Base-by-base conservation (phyloP, 2,888 invertebrate species). In the Amphipoea lucens region DNA sequence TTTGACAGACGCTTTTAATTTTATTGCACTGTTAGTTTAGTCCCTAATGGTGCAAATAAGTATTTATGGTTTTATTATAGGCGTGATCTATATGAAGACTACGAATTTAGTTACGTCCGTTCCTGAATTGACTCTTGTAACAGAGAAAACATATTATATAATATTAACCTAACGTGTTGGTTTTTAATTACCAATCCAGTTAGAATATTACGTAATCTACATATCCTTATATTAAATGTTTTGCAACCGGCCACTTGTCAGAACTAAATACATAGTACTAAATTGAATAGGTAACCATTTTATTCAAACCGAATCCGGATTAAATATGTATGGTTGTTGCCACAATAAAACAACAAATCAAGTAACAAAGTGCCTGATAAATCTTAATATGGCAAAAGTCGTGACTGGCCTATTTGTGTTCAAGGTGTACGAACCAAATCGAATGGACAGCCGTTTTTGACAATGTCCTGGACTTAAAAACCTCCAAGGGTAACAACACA, bases 381-480 rank as follows among this genome's bases (percentile, higher is more conserved):
- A 93, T 92, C 93, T 92, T 89, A 90, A 90, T 93, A 92, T 92
- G 92, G 90, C 86, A 87, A 84, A 86, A 90, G 88, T 95, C 96
- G 96, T 96, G 96, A 96, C 94, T 91, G 85, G 90, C 86, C 93
- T 91, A 93, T 95, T 95, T 93, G 89, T 88, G 87, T 88, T 92
- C 94, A 94, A 94, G 94, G 94, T 93, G 92, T 93, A 91, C 92
- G 85, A 88, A 92, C 92, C 89, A 90, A 89, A 90, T 88, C 82
- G 88, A 91, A 90, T 90, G 91, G 92, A 92, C 92, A 89, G 82
- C 89, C 83, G 81, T 84, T 94, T 94, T 95, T 94, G 94, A 95
- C 95, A 94, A 93, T 90, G 94, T 90, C 91, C 93, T 92, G 92
- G 93, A 93, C 91, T 81, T 82, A 78, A 82, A 86, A 92, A 89